Evolutionary conservation across 1,140 invertebrate genomes (phyloP).

Genomic region (Papilio glaucus): DNA sequence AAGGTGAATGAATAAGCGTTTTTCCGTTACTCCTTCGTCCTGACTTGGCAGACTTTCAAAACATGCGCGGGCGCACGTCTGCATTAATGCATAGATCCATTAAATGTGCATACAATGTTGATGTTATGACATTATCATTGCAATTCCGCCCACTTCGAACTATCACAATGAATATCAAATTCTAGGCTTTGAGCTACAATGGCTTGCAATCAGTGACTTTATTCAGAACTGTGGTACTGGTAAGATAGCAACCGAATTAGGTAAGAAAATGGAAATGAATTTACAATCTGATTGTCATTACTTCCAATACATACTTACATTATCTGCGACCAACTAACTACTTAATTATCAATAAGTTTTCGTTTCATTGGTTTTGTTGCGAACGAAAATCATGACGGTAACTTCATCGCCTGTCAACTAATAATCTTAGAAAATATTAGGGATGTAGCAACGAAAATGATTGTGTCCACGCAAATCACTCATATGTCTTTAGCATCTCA

Average conservation of each 20-base stretch:
- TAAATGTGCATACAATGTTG: constrained; percentile 48
- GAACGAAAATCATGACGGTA: no score
- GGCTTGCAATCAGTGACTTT: constrained; percentile 3
- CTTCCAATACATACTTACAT: no score
- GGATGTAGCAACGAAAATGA: no score
- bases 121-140: constrained; percentile 45
- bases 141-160: constrained; percentile 49
- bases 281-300: no score
- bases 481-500: no score
- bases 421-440: no score
- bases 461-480: no score
- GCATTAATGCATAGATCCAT: constrained; percentile 39
- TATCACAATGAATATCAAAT: constrained; percentile 37
- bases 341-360: no score
- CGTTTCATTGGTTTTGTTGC: no score
- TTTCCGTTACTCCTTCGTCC: constrained; percentile 27
- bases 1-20: constrained; percentile 7
- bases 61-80: constrained; percentile 5
- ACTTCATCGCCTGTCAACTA: no score
- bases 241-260: not conserved
- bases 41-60: constrained; percentile 17
- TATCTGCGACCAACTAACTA: no score
- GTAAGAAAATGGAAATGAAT: not conserved
- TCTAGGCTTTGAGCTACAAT: constrained; percentile 20
- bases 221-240: not conserved